A percentile compares a stretch with the other conserved stretches of the same genome.
Conservation (phyloP, 2,888 invertebrate genomes). For the Polyommatus iphigenia region DNA sequence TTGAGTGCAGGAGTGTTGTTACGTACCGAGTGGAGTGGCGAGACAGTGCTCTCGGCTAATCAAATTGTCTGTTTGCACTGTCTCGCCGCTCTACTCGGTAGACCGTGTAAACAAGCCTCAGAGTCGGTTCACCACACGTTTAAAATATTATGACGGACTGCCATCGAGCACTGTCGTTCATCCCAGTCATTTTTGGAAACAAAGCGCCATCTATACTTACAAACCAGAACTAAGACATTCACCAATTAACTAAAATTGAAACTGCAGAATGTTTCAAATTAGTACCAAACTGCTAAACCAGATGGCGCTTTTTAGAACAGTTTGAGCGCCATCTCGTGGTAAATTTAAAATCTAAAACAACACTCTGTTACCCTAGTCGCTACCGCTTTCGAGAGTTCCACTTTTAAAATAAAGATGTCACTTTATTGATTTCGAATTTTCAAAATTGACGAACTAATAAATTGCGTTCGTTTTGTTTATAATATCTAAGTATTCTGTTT, state of each 20-base stretch:
- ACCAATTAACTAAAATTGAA: neutral
- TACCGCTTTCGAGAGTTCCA: neutral
- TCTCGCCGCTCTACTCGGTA: no score
- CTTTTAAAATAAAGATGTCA: neutral
- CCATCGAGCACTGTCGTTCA: neutral
- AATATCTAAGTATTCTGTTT: neutral
- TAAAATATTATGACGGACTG: no score
- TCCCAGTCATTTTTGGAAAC: neutral
- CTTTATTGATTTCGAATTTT: neutral
- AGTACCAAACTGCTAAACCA: neutral
- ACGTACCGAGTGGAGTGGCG: constrained; percentile 33
- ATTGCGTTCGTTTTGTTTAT: neutral
- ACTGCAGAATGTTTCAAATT: neutral
- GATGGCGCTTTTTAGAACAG: neutral
- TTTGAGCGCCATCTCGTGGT: neutral
- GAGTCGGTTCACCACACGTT: no score
- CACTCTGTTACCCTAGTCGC: neutral
- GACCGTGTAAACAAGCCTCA: neutral
- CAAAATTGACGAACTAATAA: neutral
- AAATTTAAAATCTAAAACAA: neutral
- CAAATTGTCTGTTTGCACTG: no score
- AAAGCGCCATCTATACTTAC: neutral
- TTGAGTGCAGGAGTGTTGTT: constrained; percentile 60
- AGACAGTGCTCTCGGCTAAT: no score
- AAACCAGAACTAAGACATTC: neutral